phyloP scores from a whole-genome alignment of 37 sponge, comb jelly and placozoan species.

The Halisarca cf. caerulea region DNA sequence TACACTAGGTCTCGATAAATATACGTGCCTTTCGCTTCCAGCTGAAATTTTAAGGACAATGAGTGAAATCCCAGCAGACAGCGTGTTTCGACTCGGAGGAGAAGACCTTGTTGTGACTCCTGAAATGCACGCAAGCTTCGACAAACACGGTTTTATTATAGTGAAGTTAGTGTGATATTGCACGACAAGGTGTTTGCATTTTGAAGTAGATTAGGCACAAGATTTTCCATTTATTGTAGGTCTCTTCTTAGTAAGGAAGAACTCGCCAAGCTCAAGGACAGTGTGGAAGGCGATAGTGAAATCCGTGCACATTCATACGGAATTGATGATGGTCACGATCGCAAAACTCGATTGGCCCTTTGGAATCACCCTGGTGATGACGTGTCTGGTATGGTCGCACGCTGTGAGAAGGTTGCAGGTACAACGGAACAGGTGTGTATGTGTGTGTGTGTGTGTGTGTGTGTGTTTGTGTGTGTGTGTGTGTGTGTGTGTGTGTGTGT shows the following conservation, averaged over 20 bases:
- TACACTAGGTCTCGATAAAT: too few species aligned
- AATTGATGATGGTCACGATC: constrained; percentile 62
- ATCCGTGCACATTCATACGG: constrained; percentile 59
- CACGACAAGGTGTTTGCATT: neutral
- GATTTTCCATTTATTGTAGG: constrained; percentile 2
- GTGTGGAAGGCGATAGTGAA: constrained; percentile 62
- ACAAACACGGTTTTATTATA: too few species aligned
- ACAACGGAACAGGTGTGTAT: constrained; percentile 73
- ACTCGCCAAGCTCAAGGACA: constrained; percentile 41
- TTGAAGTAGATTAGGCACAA: too few species aligned
- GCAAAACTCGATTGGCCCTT: constrained; percentile 65
- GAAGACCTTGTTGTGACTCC: too few species aligned
- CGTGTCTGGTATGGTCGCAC: constrained; percentile 79
- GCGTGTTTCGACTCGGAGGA: too few species aligned
- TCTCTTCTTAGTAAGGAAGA: constrained; percentile 61
- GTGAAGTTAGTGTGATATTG: too few species aligned
- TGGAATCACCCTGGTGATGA: constrained; percentile 88
- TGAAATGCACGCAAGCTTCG: too few species aligned
- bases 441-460: neutral
- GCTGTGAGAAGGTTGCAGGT: constrained; percentile 79
- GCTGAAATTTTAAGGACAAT: too few species aligned
- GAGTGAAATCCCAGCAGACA: too few species aligned
- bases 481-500: neutral
- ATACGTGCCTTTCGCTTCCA: too few species aligned
- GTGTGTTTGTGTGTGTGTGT: neutral